Evolutionary conservation across 2,888 invertebrate species (phyloP), one percentile per base, ranked within the genome.

Genomic region (Selenia dentaria): DNA sequence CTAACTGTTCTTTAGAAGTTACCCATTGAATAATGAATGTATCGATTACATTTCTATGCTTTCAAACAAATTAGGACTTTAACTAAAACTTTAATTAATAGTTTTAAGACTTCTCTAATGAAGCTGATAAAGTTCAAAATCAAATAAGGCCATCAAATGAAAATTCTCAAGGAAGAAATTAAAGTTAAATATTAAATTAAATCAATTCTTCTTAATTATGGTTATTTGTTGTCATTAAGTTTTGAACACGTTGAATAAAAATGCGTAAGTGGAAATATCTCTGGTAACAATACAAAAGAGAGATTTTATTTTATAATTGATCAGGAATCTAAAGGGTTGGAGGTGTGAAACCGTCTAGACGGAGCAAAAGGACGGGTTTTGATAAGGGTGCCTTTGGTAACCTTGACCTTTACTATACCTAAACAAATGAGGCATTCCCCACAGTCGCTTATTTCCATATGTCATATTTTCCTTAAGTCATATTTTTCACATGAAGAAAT

Each of bases 331-430:
- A 74, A 79, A 84, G 80, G 85, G 85, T 84, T 82, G 74, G 69
- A 87, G 85, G 87, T 87, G 87, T 78, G 83, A 82, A 79, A 65
- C 72, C 80, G 89, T 89, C 89, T 89, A 89, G 89, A 89, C 89
- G 84, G 79, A 76, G 85, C 83, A 75, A 81, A 78, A 81, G 80
- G 82, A 81, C 82, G 80, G 79, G 74, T 74, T 78, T 79, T 87
- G 87, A 85, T 86, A 83, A 86, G 86, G 87, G 86, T 85, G 79
- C 79, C 77, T 78, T 74, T 70, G 77, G 65, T 78, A 83, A 73
- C 89, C 89, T 88, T 90, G 89, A 89, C 86, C 89, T 85, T 79
- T 74, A 70, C 63, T 78, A 79, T 74, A 74, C 83, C 85, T 83
- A 83, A 86, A 85, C 86, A 84, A 87, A 87, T 83, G 83, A 84